Percentiles rank a stretch among this genome's conserved stretches.
phyloP scores from a whole-genome alignment of 2,113 vertebrate species.

The Plecturocebus donacophilus region DNA sequence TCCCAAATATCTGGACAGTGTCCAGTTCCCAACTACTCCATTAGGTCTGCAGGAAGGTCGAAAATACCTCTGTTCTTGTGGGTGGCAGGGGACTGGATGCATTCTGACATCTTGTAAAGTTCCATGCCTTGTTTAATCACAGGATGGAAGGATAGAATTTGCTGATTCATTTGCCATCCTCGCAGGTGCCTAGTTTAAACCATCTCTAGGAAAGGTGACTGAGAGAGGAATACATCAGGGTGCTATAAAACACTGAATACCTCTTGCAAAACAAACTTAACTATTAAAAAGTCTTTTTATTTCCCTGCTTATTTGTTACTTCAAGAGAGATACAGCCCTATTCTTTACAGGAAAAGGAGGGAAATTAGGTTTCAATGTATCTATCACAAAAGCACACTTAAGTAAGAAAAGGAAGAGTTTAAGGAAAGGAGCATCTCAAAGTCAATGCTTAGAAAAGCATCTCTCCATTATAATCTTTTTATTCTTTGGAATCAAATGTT shows the following conservation, averaged over 20 bases:
- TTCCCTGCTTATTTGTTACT: slow-evolving; percentile 34
- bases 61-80: slow-evolving; percentile 52
- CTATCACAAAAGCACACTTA: neutral
- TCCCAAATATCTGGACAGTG: slow-evolving; percentile 50
- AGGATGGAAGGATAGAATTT: slow-evolving; percentile 19
- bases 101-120: slow-evolving; percentile 64
- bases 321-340: neutral
- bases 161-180: slow-evolving; percentile 55
- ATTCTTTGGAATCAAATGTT: slow-evolving; percentile 39
- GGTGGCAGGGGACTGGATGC: slow-evolving; percentile 27
- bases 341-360: neutral
- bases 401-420: neutral
- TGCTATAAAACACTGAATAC: neutral
- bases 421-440: slow-evolving; percentile 45
- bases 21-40: slow-evolving; percentile 40
- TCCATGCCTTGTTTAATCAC: slow-evolving; percentile 52
- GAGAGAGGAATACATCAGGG: neutral
- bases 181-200: neutral
- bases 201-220: slow-evolving; percentile 2
- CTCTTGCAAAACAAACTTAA: slow-evolving; percentile 17
- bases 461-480: slow-evolving; percentile 1
- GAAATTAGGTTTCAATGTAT: neutral
- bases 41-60: slow-evolving; percentile 37
- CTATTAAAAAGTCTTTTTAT: neutral
- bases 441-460: slow-evolving; percentile 21